These are phyloP conservation scores for Aphelocoma californica DNA, from an alignment of 2,797 vertebrate genomes.

Conservation along the genomic window DNA sequence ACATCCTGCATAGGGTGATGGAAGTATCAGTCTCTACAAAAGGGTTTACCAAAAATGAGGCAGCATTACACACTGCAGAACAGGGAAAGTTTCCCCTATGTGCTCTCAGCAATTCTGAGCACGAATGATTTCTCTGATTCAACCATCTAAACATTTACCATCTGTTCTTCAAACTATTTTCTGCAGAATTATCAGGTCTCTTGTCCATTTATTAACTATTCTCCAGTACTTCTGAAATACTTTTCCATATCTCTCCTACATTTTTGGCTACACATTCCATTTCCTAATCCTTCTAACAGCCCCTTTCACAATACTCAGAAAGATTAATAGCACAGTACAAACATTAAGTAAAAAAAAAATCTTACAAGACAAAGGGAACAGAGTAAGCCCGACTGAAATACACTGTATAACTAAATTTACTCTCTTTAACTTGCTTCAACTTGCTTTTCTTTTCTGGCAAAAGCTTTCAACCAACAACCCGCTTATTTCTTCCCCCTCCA, in stretches of 20 bases:
- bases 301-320: conserved; percentile 16
- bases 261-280: neutral
- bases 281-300: conserved; percentile 1
- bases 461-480: neutral
- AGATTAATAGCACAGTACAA: neutral
- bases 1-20: neutral
- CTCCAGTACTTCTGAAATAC: neutral
- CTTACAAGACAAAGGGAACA: neutral
- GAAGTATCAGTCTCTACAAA: neutral
- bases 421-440: neutral
- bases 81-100: neutral
- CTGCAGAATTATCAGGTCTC: neutral
- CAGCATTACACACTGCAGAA: neutral
- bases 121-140: neutral
- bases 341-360: neutral
- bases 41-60: neutral
- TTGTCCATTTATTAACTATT: neutral
- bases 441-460: neutral
- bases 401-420: neutral
- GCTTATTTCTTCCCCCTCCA: neutral
- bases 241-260: neutral
- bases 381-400: neutral
- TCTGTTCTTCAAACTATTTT: neutral
- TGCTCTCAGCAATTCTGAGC: neutral
- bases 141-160: neutral